Evolutionary conservation across 2,797 vertebrate species (phyloP), one percentile per base, ranked within the genome.

Genomic region (Falco concolor): DNA sequence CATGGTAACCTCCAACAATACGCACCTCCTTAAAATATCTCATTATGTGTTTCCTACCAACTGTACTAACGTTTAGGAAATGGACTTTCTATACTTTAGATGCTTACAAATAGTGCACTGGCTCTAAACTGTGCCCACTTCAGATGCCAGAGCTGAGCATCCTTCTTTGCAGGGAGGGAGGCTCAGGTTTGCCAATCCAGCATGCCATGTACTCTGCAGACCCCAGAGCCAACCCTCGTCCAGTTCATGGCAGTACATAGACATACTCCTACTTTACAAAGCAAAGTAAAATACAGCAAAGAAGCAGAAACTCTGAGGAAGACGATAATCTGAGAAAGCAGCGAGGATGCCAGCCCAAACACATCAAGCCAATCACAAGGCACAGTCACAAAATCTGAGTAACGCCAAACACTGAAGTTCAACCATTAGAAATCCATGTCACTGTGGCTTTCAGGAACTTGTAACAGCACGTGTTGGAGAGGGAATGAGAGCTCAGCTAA

Each of bases 151-250:
- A 40, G 22, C 23, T 10, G 44, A 67, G 50, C 65, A 45, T 32
- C 53, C 53, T 47, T 72, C 59, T 45, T 14, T 10, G n/a, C 60
- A 63, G 78, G 21, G 28, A 5, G 4, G 21, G 38, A 56, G 67
- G 36, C 49, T 9, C 69, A 72, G 27, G 9, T 57, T 42, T 78
- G 76, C 69, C 1, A 5, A 20, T 7, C 24, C 42, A 1, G 1
- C 2, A 1, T 9, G n/a, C 28, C 4, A 0, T 6, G 3, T 0
- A 1, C 36, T 34, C 52, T 8, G 25, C 69, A 42, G 32, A 69
- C 47, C 76, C 65, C 59, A 25, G 30, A 7, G 28, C 3, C 3
- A 59, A 54, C 8, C 63, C 78, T 50, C 72, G 12, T 2, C 50
- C 89, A 82, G 40, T 44, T 36, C 75, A 6, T 0, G 18, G 57